A percentile compares a stretch with the other conserved stretches of the same genome.
Evolutionary conservation across 2,113 vertebrate species (phyloP).

Genomic region (Macquaria australasica): DNA sequence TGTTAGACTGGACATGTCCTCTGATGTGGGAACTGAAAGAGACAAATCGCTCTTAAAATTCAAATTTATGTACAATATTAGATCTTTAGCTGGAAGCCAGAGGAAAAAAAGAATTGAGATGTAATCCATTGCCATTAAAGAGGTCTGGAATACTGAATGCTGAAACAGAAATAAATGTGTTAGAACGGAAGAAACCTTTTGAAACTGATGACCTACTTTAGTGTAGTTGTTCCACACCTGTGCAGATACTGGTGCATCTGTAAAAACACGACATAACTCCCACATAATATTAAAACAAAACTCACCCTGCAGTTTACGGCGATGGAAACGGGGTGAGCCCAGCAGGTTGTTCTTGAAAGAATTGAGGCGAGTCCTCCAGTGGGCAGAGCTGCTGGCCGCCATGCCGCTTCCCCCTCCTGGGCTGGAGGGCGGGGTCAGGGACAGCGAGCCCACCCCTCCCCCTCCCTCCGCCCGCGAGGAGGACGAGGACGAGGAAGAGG

Average conservation of each 20-base stretch:
- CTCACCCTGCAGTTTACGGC: conserved; percentile 93
- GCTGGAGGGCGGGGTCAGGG: conserved; percentile 91
- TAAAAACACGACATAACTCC: background rate
- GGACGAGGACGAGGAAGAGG: conserved; percentile 86
- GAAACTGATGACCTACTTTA: background rate
- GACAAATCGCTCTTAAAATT: conserved; percentile 28
- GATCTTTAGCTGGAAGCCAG: background rate
- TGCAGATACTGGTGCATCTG: background rate
- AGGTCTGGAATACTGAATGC: background rate
- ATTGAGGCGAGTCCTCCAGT: conserved; percentile 94
- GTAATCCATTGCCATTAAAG: background rate
- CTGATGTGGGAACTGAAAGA: conserved; percentile 91
- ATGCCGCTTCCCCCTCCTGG: conserved; percentile 91
- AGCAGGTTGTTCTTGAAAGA: conserved; percentile 95
- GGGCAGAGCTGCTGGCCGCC: conserved; percentile 87
- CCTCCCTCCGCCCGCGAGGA: conserved; percentile 86
- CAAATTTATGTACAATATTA: background rate
- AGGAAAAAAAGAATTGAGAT: background rate
- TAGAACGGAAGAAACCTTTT: background rate
- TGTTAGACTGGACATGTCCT: conserved; percentile 95
- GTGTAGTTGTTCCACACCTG: background rate
- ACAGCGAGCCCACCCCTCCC: conserved; percentile 84
- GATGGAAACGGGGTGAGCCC: conserved; percentile 93
- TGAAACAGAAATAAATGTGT: background rate
- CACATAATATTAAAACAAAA: background rate